A percentile compares a stretch with the other conserved stretches of the same genome.
Evolutionary conservation across 2,888 invertebrate species (phyloP).

Genomic region (Dilophus febrilis): DNA sequence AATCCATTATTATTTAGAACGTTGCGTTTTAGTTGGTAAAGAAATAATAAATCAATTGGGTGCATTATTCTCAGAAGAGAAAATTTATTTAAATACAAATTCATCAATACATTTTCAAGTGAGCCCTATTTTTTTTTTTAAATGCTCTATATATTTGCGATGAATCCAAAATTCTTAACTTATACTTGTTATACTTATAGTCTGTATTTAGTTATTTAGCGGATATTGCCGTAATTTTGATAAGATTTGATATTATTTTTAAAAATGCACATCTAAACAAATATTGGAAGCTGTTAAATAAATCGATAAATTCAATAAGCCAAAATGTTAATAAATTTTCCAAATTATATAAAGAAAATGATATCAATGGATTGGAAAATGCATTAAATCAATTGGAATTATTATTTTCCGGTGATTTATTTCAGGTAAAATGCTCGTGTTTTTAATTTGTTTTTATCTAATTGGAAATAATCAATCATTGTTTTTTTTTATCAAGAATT

Average conservation of each 20-base stretch:
- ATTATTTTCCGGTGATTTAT: slow-evolving; percentile 42
- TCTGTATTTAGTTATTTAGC: slow-evolving; percentile 36
- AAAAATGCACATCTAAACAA: slow-evolving; percentile 19
- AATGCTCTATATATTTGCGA: background rate
- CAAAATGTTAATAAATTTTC: slow-evolving; percentile 44
- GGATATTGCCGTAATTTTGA: slow-evolving; percentile 46
- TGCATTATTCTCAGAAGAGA: slow-evolving; percentile 41
- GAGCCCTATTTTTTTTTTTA: slow-evolving; percentile 8
- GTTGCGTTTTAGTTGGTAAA: slow-evolving; percentile 52
- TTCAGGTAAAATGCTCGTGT: slow-evolving; percentile 38
- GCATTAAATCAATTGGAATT: slow-evolving; percentile 41
- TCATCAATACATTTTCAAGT: slow-evolving; percentile 17
- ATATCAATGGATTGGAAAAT: slow-evolving; percentile 49
- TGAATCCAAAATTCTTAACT: no score
- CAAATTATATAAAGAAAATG: slow-evolving; percentile 34
- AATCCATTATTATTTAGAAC: slow-evolving; percentile 47
- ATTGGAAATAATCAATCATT: slow-evolving; percentile 2
- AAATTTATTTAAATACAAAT: slow-evolving; percentile 20
- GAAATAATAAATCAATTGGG: slow-evolving; percentile 60
- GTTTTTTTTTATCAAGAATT: slow-evolving; percentile 15
- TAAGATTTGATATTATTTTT: slow-evolving; percentile 35
- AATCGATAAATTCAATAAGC: slow-evolving; percentile 50
- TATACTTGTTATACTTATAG: no score
- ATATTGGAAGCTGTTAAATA: slow-evolving; percentile 64
- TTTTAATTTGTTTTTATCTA: slow-evolving; percentile 3